phyloP scores from a whole-genome alignment of 2,113 vertebrate species.

The Pseudorectes ferrugineus region DNA sequence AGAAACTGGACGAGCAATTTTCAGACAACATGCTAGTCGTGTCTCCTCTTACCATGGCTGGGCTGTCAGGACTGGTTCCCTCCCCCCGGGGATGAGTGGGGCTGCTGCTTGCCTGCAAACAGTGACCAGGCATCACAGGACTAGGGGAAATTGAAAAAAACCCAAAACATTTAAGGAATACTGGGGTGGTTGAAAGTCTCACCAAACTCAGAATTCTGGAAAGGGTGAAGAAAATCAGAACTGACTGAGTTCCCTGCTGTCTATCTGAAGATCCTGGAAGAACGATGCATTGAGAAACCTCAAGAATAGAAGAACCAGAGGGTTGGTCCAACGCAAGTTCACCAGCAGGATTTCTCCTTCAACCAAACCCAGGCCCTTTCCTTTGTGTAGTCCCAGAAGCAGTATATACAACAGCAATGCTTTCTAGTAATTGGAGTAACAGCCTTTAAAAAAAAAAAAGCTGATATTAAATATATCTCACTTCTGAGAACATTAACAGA shows the following conservation, averaged over 20 bases:
- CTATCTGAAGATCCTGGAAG: neutral
- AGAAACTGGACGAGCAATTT: neutral
- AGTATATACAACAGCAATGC: neutral
- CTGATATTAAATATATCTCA: neutral
- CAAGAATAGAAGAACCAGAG: accelerated
- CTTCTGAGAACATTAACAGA: neutral
- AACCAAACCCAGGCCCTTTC: neutral
- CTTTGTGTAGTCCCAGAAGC: neutral
- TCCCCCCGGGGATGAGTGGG: neutral
- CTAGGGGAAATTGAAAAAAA: neutral
- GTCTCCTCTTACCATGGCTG: neutral
- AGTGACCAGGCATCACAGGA: neutral
- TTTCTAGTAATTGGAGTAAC: neutral
- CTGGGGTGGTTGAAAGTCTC: neutral
- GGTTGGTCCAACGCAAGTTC: neutral
- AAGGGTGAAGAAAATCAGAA: neutral
- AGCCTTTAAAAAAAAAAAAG: neutral
- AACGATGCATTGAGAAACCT: neutral
- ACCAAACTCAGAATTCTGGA: neutral
- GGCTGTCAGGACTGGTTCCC: neutral
- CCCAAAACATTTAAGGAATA: neutral
- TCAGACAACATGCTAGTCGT: neutral
- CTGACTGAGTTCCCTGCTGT: neutral
- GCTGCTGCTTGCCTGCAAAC: neutral
- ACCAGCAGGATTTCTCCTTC: neutral